Percentiles rank a stretch among this genome's conserved stretches.
phyloP scores from a whole-genome alignment of 2,888 invertebrate genomes.

The Aphodius granarius region DNA sequence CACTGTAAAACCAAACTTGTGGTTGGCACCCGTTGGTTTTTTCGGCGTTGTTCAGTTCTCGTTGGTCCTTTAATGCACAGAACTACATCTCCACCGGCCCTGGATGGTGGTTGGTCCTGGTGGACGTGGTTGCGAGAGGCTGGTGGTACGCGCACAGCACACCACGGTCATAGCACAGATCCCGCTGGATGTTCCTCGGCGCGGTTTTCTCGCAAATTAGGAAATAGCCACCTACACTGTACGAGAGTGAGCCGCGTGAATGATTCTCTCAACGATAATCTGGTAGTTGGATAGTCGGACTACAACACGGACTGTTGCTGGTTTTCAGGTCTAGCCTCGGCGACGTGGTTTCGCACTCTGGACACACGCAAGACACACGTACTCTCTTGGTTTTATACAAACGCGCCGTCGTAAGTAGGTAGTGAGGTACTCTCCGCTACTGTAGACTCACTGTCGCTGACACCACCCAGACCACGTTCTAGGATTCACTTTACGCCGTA shows the following conservation, averaged over 20 bases:
- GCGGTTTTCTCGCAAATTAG: slow-evolving; percentile 6
- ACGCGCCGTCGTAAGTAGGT: slow-evolving; percentile 11
- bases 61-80: neutral
- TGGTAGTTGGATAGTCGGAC: too few relatives aligned
- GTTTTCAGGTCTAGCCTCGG: neutral
- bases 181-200: neutral
- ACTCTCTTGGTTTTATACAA: neutral
- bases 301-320: neutral
- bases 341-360: slow-evolving; percentile 2
- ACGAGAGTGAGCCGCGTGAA: neutral
- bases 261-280: neutral
- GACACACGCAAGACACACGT: neutral
- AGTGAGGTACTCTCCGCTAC: neutral
- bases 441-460: slow-evolving; percentile 10
- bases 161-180: slow-evolving; percentile 8
- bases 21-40: neutral
- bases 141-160: slow-evolving; percentile 4
- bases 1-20: neutral
- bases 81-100: slow-evolving; percentile 2
- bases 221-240: slow-evolving; percentile 8
- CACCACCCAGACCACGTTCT: neutral
- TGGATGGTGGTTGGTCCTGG: neutral
- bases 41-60: neutral
- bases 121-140: neutral
- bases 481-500: slow-evolving; percentile 1